phyloP scores from a whole-genome alignment of 2,797 vertebrate genomes.

The Sphaeramia orbicularis region DNA sequence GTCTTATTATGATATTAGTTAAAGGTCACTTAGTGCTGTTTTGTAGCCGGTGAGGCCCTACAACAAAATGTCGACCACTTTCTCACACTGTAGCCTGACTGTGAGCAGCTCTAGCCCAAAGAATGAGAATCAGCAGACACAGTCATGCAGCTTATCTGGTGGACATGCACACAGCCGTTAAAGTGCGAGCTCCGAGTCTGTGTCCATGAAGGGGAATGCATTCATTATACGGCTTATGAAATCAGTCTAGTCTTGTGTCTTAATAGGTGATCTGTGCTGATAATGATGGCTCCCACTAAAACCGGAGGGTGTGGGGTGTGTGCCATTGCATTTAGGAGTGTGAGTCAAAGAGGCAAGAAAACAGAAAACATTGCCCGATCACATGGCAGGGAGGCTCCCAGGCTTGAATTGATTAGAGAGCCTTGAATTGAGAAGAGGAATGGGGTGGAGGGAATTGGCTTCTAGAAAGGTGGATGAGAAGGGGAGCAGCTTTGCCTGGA shows the following conservation, averaged over 20 bases:
- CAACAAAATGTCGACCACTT: constrained; percentile 62
- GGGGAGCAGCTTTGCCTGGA: constrained; percentile 6
- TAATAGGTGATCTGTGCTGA: constrained; percentile 38
- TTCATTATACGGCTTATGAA: constrained; percentile 41
- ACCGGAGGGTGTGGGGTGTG: constrained; percentile 39
- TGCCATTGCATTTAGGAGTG: constrained; percentile 51
- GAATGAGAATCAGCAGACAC: constrained; percentile 62
- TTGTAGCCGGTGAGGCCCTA: constrained; percentile 25
- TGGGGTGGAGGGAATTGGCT: constrained; percentile 31
- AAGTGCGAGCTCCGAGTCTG: constrained; percentile 15
- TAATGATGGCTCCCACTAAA: constrained; percentile 57
- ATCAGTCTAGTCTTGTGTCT: constrained; percentile 20
- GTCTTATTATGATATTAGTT: constrained; percentile 62
- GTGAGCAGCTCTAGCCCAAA: constrained; percentile 19
- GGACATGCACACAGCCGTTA: constrained; percentile 38
- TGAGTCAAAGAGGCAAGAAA: constrained; percentile 65
- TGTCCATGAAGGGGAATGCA: constrained; percentile 39
- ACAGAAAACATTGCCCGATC: constrained; percentile 71
- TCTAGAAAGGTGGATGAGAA: constrained; percentile 33
- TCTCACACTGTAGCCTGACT: constrained; percentile 16
- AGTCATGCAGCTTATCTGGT: constrained; percentile 60
- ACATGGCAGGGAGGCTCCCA: constrained; percentile 65
- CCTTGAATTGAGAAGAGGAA: constrained; percentile 56
- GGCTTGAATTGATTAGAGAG: constrained; percentile 72
- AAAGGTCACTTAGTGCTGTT: constrained; percentile 59